A percentile compares a stretch with the other conserved stretches of the same genome.
Conservation (phyloP, 2,797 vertebrate species). For the Crenichthys baileyi region DNA sequence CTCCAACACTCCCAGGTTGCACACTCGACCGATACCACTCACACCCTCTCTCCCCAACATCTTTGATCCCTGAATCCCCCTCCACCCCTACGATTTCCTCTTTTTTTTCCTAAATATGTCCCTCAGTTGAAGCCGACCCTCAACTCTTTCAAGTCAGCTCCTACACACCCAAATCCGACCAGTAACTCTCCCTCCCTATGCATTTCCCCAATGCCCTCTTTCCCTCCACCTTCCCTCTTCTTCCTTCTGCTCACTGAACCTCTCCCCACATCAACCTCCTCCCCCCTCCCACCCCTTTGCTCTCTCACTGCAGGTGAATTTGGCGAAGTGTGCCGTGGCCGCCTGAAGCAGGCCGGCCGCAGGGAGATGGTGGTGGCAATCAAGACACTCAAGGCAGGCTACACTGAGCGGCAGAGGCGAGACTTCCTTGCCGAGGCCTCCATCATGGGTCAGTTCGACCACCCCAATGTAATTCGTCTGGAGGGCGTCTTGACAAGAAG, state of each 20-base stretch:
- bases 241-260: conserved; percentile 52
- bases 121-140: conserved; percentile 45
- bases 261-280: conserved; percentile 38
- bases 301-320: conserved; percentile 88
- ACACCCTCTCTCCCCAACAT: conserved; percentile 75
- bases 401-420: conserved; percentile 94
- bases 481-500: conserved; percentile 98
- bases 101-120: conserved; percentile 29
- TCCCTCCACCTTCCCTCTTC: conserved; percentile 36
- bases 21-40: conserved; percentile 59
- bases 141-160: conserved; percentile 49
- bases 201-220: conserved; percentile 40
- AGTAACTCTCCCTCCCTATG: conserved; percentile 66
- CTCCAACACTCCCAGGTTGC: conserved; percentile 62
- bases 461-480: conserved; percentile 97
- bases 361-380: conserved; percentile 96
- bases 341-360: conserved; percentile 93
- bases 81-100: conserved; percentile 12
- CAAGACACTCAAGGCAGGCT: conserved; percentile 97
- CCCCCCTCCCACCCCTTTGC: conserved; percentile 19
- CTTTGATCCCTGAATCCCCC: conserved; percentile 65
- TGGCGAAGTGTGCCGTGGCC: conserved; percentile 94
- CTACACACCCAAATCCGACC: conserved; percentile 59
- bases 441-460: conserved; percentile 99
- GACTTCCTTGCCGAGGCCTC: conserved; percentile 97